Conservation (phyloP, 2,888 invertebrate genomes). For the Eumacrocentrus americanus region DNA sequence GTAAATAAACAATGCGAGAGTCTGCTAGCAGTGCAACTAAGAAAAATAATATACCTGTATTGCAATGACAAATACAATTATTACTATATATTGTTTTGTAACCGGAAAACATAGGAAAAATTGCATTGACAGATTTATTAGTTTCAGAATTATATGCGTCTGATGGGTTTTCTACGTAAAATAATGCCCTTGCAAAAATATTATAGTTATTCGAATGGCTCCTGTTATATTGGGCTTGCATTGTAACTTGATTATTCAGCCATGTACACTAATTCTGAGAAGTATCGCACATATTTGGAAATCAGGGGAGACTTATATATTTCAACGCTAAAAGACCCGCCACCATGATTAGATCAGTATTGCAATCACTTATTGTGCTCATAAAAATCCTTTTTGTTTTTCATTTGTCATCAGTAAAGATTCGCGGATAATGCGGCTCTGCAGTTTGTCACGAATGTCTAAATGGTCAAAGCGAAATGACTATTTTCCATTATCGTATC, state of each 20-base stretch:
- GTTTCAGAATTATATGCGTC: conserved; percentile 40
- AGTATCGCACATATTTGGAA: conserved; percentile 7
- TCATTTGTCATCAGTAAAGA: neutral
- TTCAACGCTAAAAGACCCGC: neutral
- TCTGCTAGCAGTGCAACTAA: conserved; percentile 44
- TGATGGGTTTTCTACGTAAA: conserved; percentile 45
- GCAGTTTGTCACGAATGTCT: neutral
- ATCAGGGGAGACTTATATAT: neutral
- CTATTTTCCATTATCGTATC: conserved; percentile 44
- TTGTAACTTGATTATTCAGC: conserved; percentile 20
- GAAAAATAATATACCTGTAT: conserved; percentile 46
- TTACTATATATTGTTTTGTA: conserved; percentile 47
- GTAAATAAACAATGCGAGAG: no score
- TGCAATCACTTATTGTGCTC: conserved; percentile 42
- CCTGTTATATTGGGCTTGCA: conserved; percentile 15
- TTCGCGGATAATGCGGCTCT: neutral
- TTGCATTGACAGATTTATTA: conserved; percentile 33
- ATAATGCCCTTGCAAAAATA: conserved; percentile 4
- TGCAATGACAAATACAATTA: conserved; percentile 40
- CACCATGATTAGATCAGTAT: neutral
- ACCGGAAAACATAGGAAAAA: conserved; percentile 34
- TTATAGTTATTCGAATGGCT: conserved; percentile 1
- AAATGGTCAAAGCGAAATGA: conserved; percentile 30
- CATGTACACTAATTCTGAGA: conserved; percentile 29
- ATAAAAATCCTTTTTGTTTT: conserved; percentile 44